Conservation (phyloP, 2,113 vertebrate species). For the Phrynosoma platyrhinos region DNA sequence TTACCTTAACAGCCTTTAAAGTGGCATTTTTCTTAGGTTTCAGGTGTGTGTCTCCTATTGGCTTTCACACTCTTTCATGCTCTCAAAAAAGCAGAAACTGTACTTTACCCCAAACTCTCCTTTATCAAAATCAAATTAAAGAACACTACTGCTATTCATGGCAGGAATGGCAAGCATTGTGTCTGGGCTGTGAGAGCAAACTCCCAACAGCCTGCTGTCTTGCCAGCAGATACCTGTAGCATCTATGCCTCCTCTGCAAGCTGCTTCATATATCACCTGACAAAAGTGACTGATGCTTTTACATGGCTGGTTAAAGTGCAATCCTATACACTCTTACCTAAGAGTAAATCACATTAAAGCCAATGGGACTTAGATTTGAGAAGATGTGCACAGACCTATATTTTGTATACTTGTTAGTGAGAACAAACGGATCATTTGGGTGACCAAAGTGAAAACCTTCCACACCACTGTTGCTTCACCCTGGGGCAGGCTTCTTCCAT, state of each 20-base stretch:
- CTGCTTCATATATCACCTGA: background rate
- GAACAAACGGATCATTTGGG: background rate
- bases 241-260: background rate
- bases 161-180: background rate
- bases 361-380: background rate
- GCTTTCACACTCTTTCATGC: slow-evolving; percentile 12
- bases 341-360: background rate
- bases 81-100: slow-evolving; percentile 1
- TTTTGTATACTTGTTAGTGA: background rate
- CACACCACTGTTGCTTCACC: too few species aligned
- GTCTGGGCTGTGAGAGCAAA: background rate
- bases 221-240: background rate
- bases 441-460: background rate
- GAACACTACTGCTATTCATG: background rate
- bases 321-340: background rate
- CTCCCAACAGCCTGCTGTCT: background rate
- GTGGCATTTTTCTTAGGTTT: slow-evolving; percentile 5
- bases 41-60: background rate
- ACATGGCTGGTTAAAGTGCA: background rate
- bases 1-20: slow-evolving; percentile 39
- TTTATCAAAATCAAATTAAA: slow-evolving; percentile 14
- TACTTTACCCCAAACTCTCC: background rate
- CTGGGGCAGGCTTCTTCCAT: too few species aligned
- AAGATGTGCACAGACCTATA: background rate
- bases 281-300: background rate